Evolutionary conservation across 1,140 invertebrate species (phyloP).

Genomic region (Anoplophora glabripennis): DNA sequence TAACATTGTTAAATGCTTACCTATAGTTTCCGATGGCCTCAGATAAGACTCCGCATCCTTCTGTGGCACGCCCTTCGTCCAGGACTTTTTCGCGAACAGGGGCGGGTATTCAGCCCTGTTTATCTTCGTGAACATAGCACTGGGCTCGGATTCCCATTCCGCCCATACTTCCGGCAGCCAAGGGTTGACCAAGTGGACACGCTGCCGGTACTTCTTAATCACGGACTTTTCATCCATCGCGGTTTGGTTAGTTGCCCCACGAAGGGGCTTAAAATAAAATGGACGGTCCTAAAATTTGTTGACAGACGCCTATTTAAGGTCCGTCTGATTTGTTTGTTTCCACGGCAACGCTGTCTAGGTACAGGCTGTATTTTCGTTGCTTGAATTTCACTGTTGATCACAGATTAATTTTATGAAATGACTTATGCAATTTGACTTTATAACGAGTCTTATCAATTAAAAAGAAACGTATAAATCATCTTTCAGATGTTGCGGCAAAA

Average conservation of each 20-base stretch:
- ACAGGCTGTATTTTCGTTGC: no score
- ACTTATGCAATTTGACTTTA: no score
- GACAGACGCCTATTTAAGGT: no score
- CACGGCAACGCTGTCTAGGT: no score
- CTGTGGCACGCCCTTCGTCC: constrained; percentile 58
- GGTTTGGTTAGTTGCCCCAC: not conserved
- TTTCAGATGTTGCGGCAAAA: no score
- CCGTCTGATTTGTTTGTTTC: no score
- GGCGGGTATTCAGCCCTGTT: constrained; percentile 53
- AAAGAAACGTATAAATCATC: no score
- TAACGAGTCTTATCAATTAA: no score
- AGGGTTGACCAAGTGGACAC: constrained; percentile 39
- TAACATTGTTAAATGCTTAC: constrained; percentile 40
- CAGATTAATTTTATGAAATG: no score
- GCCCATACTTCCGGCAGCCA: constrained; percentile 49
- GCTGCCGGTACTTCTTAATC: constrained; percentile 24
- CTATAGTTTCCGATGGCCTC: constrained; percentile 65
- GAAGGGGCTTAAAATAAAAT: not conserved
- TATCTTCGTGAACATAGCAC: constrained; percentile 42
- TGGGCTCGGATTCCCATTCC: constrained; percentile 43
- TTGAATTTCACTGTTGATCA: no score
- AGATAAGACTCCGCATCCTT: constrained; percentile 56
- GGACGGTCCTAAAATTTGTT: not conserved
- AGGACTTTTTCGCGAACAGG: constrained; percentile 54
- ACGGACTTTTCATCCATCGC: not conserved